phyloP scores from a whole-genome alignment of 2,797 vertebrate genomes.

The Oceanodroma leucorhoa region DNA sequence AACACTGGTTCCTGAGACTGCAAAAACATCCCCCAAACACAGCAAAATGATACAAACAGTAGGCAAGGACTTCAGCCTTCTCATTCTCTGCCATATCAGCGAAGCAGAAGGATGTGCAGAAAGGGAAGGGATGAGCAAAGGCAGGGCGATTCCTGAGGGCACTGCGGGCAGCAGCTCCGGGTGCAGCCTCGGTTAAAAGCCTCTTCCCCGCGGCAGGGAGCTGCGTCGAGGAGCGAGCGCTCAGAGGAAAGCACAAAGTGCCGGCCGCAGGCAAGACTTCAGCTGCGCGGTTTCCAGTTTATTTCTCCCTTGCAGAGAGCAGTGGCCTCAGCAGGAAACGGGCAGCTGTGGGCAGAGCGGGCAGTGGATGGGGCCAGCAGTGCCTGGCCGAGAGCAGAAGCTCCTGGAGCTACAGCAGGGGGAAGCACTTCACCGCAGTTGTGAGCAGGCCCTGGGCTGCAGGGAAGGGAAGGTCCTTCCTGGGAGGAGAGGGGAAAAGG shows the following conservation, averaged over 20 bases:
- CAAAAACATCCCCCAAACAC: neutral
- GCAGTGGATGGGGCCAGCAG: neutral
- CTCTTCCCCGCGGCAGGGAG: neutral
- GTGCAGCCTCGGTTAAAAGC: neutral
- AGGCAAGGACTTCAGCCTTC: neutral
- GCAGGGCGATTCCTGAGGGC: neutral
- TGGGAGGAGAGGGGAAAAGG: neutral
- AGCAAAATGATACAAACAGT: neutral
- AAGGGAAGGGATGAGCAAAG: neutral
- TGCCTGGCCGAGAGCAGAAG: neutral
- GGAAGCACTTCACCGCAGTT: conserved; percentile 27
- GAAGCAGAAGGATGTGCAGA: neutral
- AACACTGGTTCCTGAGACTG: neutral
- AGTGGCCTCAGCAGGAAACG: neutral
- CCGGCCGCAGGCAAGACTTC: neutral
- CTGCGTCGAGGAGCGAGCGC: neutral
- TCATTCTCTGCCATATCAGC: neutral
- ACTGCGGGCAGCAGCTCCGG: neutral
- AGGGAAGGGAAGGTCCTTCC: neutral
- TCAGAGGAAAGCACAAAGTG: neutral
- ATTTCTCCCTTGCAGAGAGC: neutral
- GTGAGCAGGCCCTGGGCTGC: neutral
- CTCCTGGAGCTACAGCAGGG: conserved; percentile 31
- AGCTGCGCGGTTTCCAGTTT: neutral
- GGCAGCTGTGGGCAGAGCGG: neutral